A percentile compares a stretch with the other conserved stretches of the same genome.
Conservation (phyloP, 2,797 vertebrate species). For the Emys orbicularis region DNA sequence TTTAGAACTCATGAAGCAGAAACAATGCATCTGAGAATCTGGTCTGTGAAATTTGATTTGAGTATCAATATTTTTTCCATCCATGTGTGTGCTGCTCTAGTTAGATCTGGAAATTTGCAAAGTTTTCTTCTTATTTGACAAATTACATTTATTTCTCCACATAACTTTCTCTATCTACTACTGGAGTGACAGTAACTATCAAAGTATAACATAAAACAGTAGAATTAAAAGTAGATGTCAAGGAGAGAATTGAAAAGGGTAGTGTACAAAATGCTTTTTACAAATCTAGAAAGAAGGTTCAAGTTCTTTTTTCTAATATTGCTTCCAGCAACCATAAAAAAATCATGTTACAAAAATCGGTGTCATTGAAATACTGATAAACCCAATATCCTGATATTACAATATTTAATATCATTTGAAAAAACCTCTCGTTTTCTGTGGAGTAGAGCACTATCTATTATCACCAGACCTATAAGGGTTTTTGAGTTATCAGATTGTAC, state of each 20-base stretch:
- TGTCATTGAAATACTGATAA: not conserved
- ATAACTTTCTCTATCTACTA: not conserved
- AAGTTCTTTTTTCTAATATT: not conserved
- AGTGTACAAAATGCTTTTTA: constrained; percentile 31
- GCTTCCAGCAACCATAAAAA: constrained; percentile 27
- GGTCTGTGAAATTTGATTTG: constrained; percentile 17
- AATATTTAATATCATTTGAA: not conserved
- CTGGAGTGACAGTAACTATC: constrained; percentile 4
- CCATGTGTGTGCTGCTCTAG: not conserved
- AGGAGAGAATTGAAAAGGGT: constrained; percentile 33
- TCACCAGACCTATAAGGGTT: not conserved
- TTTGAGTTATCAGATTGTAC: not conserved
- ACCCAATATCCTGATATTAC: not conserved
- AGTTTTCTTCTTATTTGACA: constrained; percentile 7
- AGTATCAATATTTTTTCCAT: not conserved
- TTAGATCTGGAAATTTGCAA: constrained; percentile 9
- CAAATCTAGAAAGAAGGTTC: constrained; percentile 20
- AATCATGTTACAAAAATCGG: not conserved
- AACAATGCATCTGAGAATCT: not conserved
- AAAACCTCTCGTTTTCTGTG: constrained; percentile 23
- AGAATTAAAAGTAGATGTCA: constrained; percentile 37
- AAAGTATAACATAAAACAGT: not conserved
- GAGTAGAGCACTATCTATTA: not conserved
- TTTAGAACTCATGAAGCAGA: not conserved
- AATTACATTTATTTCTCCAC: constrained; percentile 14